Evolutionary conservation across 2,797 vertebrate species (phyloP).

Genomic region (Melanotaenia parkinsoni): DNA sequence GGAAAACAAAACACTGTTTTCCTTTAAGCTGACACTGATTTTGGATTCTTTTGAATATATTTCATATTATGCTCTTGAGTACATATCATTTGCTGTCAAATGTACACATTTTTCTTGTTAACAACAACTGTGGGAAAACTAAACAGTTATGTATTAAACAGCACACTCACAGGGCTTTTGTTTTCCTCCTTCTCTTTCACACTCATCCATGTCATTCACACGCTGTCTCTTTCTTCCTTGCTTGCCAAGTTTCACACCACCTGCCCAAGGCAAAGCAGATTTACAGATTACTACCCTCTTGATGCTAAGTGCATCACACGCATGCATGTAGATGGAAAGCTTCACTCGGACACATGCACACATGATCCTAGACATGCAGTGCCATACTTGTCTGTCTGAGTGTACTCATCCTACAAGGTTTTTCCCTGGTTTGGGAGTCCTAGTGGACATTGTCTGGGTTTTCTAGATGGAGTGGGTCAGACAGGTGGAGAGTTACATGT

Average conservation of each 20-base stretch:
- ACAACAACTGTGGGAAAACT: slow-evolving; percentile 47
- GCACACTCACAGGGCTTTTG: slow-evolving; percentile 33
- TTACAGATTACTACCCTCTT: slow-evolving; percentile 83
- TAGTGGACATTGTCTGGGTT: slow-evolving; percentile 40
- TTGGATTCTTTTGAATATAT: neutral
- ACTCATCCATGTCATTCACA: slow-evolving; percentile 62
- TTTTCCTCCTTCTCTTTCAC: slow-evolving; percentile 55
- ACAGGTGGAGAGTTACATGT: slow-evolving; percentile 19
- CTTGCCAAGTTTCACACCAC: slow-evolving; percentile 80
- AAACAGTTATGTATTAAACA: slow-evolving; percentile 72
- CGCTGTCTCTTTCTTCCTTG: slow-evolving; percentile 23
- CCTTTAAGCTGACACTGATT: neutral
- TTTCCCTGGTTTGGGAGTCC: slow-evolving; percentile 43
- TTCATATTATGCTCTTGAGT: slow-evolving; percentile 9
- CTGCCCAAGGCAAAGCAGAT: slow-evolving; percentile 80
- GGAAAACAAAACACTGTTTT: neutral
- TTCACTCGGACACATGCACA: slow-evolving; percentile 20
- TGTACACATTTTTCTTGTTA: slow-evolving; percentile 60
- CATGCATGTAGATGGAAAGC: slow-evolving; percentile 60
- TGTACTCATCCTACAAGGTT: slow-evolving; percentile 59
- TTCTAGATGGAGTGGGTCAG: slow-evolving; percentile 17
- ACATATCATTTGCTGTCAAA: slow-evolving; percentile 28
- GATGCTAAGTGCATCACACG: slow-evolving; percentile 73
- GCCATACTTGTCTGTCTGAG: slow-evolving; percentile 41
- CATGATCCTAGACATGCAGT: slow-evolving; percentile 24